These are phyloP conservation scores for Chironomus tentans DNA, from an alignment of 2,888 invertebrate genomes.

Conservation along the genomic window DNA sequence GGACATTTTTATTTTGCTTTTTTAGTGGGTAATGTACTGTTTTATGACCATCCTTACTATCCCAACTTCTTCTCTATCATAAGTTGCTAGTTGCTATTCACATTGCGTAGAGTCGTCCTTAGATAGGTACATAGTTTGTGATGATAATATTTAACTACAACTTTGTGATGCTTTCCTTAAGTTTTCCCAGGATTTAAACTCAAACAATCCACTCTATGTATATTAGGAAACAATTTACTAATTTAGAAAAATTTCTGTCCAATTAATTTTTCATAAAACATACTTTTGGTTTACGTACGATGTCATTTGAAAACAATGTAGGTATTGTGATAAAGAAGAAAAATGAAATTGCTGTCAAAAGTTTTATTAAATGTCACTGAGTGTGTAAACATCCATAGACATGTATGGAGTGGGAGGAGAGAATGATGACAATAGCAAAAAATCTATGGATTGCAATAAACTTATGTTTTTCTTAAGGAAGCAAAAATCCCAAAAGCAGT, in stretches of 20 bases:
- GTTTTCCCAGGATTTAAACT: too few relatives aligned
- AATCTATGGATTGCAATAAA: neutral
- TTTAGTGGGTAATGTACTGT: neutral
- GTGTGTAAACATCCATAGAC: neutral
- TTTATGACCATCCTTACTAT: neutral
- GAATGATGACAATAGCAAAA: neutral
- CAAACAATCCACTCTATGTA: too few relatives aligned
- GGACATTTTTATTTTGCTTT: neutral
- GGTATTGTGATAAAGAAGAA: neutral
- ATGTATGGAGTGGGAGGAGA: neutral
- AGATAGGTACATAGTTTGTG: too few relatives aligned
- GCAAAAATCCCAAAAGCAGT: neutral
- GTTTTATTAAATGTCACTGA: neutral
- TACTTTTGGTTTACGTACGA: neutral
- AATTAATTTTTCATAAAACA: neutral
- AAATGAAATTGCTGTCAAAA: neutral
- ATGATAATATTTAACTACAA: too few relatives aligned
- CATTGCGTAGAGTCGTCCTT: too few relatives aligned
- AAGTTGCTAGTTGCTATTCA: too few relatives aligned
- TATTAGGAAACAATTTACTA: too few relatives aligned
- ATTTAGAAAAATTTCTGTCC: too few relatives aligned
- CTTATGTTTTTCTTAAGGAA: neutral
- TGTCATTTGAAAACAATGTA: neutral
- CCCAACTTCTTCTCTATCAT: neutral
- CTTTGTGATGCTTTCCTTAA: too few relatives aligned